Percentiles rank a stretch among this genome's conserved stretches.
Evolutionary conservation across 2,113 vertebrate species (phyloP).

Genomic region (Amia ocellicauda): DNA sequence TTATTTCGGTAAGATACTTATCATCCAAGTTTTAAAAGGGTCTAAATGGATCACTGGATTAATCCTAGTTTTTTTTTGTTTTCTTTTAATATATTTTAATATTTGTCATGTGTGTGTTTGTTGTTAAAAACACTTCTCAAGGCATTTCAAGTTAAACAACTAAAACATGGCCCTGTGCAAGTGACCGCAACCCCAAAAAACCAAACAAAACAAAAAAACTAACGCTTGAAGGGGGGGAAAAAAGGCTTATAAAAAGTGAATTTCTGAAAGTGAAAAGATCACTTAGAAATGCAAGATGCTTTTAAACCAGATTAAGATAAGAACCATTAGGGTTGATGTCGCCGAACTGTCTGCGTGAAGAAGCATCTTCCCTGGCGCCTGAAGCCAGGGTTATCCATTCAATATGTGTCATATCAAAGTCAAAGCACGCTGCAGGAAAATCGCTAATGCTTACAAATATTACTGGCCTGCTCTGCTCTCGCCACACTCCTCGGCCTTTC

Average conservation of each 20-base stretch:
- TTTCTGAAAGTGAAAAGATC: conserved; percentile 77
- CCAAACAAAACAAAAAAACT: too few species aligned
- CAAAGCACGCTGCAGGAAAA: conserved; percentile 60
- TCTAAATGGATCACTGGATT: too few species aligned
- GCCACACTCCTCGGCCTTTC: conserved; percentile 14
- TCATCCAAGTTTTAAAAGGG: too few species aligned
- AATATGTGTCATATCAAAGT: conserved; percentile 80
- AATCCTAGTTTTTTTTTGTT: too few species aligned
- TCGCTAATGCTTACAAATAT: conserved; percentile 64
- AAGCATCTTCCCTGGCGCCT: conserved; percentile 74
- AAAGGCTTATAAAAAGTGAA: conserved; percentile 65
- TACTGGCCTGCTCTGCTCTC: conserved; percentile 38
- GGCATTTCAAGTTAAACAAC: too few species aligned
- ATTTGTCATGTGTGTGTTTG: too few species aligned
- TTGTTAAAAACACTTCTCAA: too few species aligned
- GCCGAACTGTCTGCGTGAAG: conserved; percentile 84
- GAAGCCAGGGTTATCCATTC: conserved; percentile 61
- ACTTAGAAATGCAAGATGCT: conserved; percentile 80
- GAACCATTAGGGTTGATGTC: conserved; percentile 83
- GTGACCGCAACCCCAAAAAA: too few species aligned
- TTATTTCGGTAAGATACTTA: too few species aligned
- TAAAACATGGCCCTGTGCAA: too few species aligned
- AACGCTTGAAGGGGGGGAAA: conserved; percentile 29
- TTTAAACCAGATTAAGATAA: conserved; percentile 91
- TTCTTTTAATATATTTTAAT: too few species aligned